These are phyloP conservation scores for Clunio marinus DNA, from an alignment of 2,888 invertebrate genomes.

Conservation along the genomic window DNA sequence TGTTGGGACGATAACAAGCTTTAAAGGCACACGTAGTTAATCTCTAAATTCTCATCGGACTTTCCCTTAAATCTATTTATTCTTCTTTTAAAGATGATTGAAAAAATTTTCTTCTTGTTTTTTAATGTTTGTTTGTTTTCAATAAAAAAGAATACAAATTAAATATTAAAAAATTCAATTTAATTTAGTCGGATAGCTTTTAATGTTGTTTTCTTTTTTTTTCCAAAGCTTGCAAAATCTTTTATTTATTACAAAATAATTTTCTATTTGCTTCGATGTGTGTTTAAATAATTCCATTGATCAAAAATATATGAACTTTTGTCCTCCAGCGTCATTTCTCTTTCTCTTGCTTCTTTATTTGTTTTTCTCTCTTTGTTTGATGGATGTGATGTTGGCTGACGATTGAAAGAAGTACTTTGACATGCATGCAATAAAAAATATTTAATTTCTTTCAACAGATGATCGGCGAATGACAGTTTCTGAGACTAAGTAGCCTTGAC, in stretches of 20 bases:
- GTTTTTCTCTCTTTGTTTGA: not conserved
- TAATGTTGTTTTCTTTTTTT: not conserved
- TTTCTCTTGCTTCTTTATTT: not conserved
- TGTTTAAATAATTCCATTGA: conserved; percentile 7
- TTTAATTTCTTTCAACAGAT: conserved; percentile 34
- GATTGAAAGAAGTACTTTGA: not conserved
- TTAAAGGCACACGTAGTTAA: not conserved
- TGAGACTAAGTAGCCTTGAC: conserved; percentile 80
- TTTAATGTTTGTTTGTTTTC: too few relatives aligned
- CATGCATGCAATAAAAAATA: conserved; percentile 13
- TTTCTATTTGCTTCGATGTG: conserved; percentile 15
- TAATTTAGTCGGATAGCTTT: too few relatives aligned
- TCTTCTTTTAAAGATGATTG: too few relatives aligned
- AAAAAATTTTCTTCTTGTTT: too few relatives aligned
- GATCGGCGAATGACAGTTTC: conserved; percentile 33
- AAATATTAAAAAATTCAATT: too few relatives aligned
- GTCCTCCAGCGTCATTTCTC: not conserved
- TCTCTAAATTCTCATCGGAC: not conserved
- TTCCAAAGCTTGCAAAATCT: conserved; percentile 18
- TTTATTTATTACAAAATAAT: not conserved
- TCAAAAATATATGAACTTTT: conserved; percentile 20
- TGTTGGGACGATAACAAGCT: too few relatives aligned
- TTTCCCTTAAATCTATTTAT: not conserved
- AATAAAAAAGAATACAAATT: too few relatives aligned
- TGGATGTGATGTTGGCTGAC: conserved; percentile 8